Evolutionary conservation across 2,888 invertebrate species (phyloP).

Genomic region (Hirtodrosophila confusa): DNA sequence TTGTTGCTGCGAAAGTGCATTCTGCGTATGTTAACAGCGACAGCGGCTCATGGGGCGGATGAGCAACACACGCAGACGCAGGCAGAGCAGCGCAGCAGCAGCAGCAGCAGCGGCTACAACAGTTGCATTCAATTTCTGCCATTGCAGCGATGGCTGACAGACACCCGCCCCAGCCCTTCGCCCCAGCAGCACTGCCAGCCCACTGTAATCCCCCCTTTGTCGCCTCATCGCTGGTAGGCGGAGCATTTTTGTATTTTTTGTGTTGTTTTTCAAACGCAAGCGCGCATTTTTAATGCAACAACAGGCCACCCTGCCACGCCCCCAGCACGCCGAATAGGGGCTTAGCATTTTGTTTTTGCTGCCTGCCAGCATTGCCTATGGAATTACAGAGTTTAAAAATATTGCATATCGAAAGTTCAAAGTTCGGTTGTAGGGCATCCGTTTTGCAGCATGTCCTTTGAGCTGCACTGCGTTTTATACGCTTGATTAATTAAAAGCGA

Average conservation of each 20-base stretch:
- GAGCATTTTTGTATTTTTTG: conserved; percentile 82
- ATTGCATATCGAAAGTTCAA: conserved; percentile 71
- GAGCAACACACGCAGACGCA: conserved; percentile 65
- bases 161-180: conserved; percentile 11
- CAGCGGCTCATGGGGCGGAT: conserved; percentile 58
- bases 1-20: conserved; percentile 69
- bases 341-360: conserved; percentile 55
- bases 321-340: conserved; percentile 62
- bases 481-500: conserved; percentile 76
- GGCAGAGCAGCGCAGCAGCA: conserved; percentile 39
- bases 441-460: conserved; percentile 56
- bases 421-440: conserved; percentile 72
- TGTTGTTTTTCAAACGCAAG: conserved; percentile 81
- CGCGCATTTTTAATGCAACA: conserved; percentile 82
- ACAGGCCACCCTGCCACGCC: conserved; percentile 31
- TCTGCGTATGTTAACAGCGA: conserved; percentile 43
- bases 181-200: background rate
- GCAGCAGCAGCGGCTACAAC: conserved; percentile 34
- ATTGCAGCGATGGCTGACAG: conserved; percentile 58
- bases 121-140: conserved; percentile 62
- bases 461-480: conserved; percentile 41
- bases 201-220: background rate
- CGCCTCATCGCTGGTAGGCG: conserved; percentile 69
- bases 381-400: conserved; percentile 48
- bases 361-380: conserved; percentile 30